phyloP scores from a whole-genome alignment of 2,113 vertebrate species.

The Podocnemis expansa region DNA sequence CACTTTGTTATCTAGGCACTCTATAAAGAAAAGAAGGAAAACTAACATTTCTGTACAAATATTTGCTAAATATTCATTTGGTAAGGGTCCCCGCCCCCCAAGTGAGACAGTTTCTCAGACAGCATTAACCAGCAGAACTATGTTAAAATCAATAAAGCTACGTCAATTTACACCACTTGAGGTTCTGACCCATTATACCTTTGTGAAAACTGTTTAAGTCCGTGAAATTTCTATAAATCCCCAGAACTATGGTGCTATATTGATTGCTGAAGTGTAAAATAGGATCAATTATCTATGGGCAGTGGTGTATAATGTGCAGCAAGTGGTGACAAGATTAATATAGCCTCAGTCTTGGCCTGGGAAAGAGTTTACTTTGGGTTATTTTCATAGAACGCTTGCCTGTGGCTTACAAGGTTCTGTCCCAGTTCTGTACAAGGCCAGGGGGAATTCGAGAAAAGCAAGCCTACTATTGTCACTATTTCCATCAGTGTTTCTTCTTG shows the following conservation, averaged over 20 bases:
- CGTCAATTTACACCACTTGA: not conserved
- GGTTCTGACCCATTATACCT: not conserved
- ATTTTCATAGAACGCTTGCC: not conserved
- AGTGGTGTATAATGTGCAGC: not conserved
- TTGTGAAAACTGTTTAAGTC: not conserved
- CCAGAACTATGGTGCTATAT: not conserved
- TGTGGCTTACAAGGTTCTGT: not conserved
- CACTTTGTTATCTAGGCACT: not conserved
- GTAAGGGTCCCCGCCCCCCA: not conserved
- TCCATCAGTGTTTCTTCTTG: not conserved
- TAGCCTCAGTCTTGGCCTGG: not conserved
- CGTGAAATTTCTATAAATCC: not conserved
- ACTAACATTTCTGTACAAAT: rapidly evolving
- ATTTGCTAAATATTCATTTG: not conserved
- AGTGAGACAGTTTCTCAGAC: too few relatives aligned
- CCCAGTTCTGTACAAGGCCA: not conserved
- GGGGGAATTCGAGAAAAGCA: not conserved
- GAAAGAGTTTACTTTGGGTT: not conserved
- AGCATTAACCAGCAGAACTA: not conserved
- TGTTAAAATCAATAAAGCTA: not conserved
- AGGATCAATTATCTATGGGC: not conserved
- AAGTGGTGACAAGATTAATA: not conserved
- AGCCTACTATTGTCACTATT: not conserved
- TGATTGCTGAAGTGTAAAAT: not conserved
- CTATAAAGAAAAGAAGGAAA: not conserved